Evolutionary conservation across 2,113 vertebrate genomes (phyloP).

Genomic region (Octodon degus): DNA sequence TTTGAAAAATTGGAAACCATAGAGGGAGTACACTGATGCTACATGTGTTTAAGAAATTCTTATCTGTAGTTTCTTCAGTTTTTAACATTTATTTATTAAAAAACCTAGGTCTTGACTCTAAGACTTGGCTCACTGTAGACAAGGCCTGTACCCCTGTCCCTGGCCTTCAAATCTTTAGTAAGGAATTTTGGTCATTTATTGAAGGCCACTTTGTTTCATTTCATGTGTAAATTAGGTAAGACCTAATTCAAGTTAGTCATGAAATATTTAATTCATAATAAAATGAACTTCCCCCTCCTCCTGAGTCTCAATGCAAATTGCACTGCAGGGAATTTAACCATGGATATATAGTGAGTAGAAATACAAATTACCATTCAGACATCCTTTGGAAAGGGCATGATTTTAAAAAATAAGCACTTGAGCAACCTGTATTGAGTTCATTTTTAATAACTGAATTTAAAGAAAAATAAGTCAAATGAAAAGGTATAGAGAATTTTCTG

Average conservation of each 20-base stretch:
- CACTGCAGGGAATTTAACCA: not conserved
- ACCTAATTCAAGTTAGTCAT: not conserved
- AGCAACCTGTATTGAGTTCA: not conserved
- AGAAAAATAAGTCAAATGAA: not conserved
- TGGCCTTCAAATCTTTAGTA: not conserved
- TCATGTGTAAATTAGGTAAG: constrained; percentile 19
- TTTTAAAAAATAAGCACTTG: constrained; percentile 36
- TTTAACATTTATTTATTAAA: not conserved
- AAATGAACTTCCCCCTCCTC: constrained; percentile 13
- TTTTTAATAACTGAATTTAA: constrained; percentile 14
- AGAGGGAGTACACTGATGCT: not conserved
- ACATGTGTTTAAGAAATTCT: not conserved
- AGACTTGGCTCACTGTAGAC: not conserved
- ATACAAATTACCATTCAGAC: not conserved
- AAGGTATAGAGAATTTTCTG: not conserved
- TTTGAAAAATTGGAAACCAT: not conserved
- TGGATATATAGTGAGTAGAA: constrained; percentile 11
- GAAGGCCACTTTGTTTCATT: constrained; percentile 30
- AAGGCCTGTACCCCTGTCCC: not conserved
- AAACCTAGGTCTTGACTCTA: not conserved
- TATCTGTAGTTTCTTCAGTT: not conserved
- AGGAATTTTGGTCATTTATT: constrained; percentile 31
- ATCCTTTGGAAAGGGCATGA: not conserved
- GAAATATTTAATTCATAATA: constrained; percentile 50
- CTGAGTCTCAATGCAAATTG: constrained; percentile 31